Base-by-base conservation (phyloP, 1,140 invertebrate species). In the Drosophila varians region DNA sequence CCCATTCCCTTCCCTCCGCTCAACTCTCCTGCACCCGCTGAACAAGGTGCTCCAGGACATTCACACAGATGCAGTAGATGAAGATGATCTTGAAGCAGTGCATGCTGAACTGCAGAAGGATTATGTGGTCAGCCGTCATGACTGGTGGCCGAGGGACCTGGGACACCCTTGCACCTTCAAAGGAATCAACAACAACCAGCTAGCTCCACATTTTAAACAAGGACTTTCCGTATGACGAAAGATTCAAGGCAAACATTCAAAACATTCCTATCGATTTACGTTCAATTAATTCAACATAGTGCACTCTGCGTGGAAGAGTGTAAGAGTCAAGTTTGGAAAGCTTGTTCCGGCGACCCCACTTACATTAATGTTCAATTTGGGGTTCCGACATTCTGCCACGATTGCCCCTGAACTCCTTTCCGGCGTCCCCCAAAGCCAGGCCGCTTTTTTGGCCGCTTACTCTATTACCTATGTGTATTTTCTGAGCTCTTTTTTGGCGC, bases 351-450 rank as follows among this genome's bases (percentile, higher is more conserved):
- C 60, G 72, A 38, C 46, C 66, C 71, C 77, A 79, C 74, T 74
- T 83, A 75, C n/a, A n/a, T n/a, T n/a, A 77, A 64, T 61, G 64
- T 71, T 83, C 79, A 84, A 84, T 78, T 78, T 55, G 74, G 70
- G 57, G 69, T 69, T 51, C 43, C 61, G 47, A 70, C 55, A 68
- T 55, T 45, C 43, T 42, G 51, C 46, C 38, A 14, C 38, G 47
- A 23, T 52, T 11, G 14, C 14, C 26, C 21, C 9, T 21, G n/a
- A n/a, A 31, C 9, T 3, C 9, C 28, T 9, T 11, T 0, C 28
- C 9, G 0, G 3, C 28, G 28, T 1, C 21, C 25, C 12, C 11
- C 9, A n/a, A n/a, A 23, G 6, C 11, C 43, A 25, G 21, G 18
- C 1, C 38, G 4, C 18, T 26, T 26, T 28, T 46, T 8, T 45